phyloP scores from a whole-genome alignment of 1,140 invertebrate genomes.

The Meteorus sp. region DNA sequence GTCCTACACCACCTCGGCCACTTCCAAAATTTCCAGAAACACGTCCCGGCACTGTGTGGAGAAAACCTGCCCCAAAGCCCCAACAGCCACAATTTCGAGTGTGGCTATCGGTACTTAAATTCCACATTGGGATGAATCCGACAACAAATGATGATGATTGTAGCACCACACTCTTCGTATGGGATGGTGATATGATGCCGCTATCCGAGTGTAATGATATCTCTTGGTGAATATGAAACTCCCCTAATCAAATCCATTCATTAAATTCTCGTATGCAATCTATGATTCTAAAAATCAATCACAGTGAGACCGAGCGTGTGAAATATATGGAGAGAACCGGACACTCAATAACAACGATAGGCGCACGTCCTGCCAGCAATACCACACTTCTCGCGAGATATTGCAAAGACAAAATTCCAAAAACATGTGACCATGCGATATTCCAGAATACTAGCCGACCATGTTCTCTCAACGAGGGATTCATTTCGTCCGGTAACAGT shows the following conservation, averaged over 20 bases:
- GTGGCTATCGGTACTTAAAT: slow-evolving; percentile 86
- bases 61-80: slow-evolving; percentile 62
- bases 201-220: slow-evolving; percentile 77
- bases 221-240: slow-evolving; percentile 66
- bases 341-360: slow-evolving; percentile 56
- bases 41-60: slow-evolving; percentile 62
- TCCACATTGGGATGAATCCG: slow-evolving; percentile 69
- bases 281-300: no score
- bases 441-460: slow-evolving; percentile 67
- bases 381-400: slow-evolving; percentile 75
- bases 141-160: slow-evolving; percentile 69
- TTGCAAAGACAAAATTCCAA: slow-evolving; percentile 75
- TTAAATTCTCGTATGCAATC: neutral
- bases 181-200: slow-evolving; percentile 79
- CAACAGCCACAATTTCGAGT: slow-evolving; percentile 72
- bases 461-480: slow-evolving; percentile 80
- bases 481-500: slow-evolving; percentile 76
- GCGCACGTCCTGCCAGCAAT: slow-evolving; percentile 63
- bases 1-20: slow-evolving; percentile 62
- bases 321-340: slow-evolving; percentile 42
- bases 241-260: neutral
- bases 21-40: slow-evolving; percentile 64
- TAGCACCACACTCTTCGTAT: slow-evolving; percentile 77
- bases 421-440: slow-evolving; percentile 76
- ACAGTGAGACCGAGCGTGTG: slow-evolving; percentile 52